Base-by-base conservation (phyloP, 1,140 invertebrate species). In the Andrena cerasifolii region DNA sequence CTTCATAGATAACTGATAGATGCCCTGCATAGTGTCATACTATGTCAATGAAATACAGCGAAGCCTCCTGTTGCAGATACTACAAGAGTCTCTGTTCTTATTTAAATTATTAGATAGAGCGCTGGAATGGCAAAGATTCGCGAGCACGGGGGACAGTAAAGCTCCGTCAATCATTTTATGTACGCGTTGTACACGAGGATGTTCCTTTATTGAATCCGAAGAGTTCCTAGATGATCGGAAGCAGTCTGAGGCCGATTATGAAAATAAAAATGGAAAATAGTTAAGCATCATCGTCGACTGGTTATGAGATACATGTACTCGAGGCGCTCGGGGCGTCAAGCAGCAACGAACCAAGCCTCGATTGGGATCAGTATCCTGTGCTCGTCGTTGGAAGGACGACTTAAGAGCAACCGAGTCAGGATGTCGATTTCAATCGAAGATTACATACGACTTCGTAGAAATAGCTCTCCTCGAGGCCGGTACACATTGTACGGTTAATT, bases 371-470 rank as follows among this genome's bases (percentile, higher is more conserved):
- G 56, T 45, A 77, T 71, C 47, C 66, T 53, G 18, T 31, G 18
- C 36, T 53, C 18, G 18, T 61, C 45, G 45, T n/a, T 71, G 75
- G 54, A 43, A 51, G 67, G 45, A 62, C 75, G 75, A 61, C 24
- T 53, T 33, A n/a, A 71, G 54, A 61, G 26, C 51, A 45, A 36
- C 62, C 28, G 33, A 47, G 51, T n/a, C 51, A 31, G 75, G 56
- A 73, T 61, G 68, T 65, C 76, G 76, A 78, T 78, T 78, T 73
- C 68, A 73, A 78, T 78, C 76, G 56, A 73, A 73, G 76, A 78
- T 78, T 78, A 65, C 72, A 78, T 40, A 70, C 67, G 56, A 61
- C 43, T 77, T 77, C 75, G 67, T 14, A 77, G 75, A 77, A 77
- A 77, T 51, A 61, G 36, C 36, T 40, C 36, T 45, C 28, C 45